These are phyloP conservation scores for Apostichopus californicus DNA, from an alignment of 35 echinoderm and acorn worm genomes.

Conservation along the genomic window DNA sequence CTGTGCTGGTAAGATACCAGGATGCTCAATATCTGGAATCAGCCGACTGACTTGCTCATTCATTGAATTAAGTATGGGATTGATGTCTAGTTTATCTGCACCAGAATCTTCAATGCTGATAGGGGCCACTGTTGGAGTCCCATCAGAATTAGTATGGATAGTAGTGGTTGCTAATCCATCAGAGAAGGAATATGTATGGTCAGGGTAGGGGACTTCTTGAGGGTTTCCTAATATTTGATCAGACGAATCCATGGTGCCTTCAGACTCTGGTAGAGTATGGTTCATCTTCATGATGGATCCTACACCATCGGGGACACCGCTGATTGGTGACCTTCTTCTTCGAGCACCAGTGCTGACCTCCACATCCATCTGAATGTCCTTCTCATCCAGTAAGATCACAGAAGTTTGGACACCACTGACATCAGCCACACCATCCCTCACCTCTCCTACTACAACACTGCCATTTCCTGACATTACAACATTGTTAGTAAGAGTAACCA, in stretches of 20 bases:
- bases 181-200: conserved; percentile 84
- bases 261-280: conserved; percentile 6
- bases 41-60: conserved; percentile 62
- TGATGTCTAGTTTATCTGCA: conserved; percentile 57
- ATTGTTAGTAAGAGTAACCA: not conserved
- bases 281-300: conserved; percentile 49
- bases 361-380: conserved; percentile 57
- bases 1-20: not conserved
- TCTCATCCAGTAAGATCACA: conserved; percentile 33
- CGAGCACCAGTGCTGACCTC: conserved; percentile 37
- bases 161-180: conserved; percentile 11
- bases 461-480: not conserved
- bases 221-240: conserved; percentile 14
- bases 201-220: conserved; percentile 63
- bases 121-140: conserved; percentile 54
- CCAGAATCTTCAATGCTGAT: conserved; percentile 54
- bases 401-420: conserved; percentile 16
- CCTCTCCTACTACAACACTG: conserved; percentile 5
- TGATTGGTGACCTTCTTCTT: conserved; percentile 29
- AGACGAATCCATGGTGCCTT: not conserved
- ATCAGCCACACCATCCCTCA: not conserved
- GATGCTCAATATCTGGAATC: conserved; percentile 62
- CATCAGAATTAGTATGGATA: conserved; percentile 68
- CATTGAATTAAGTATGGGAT: conserved; percentile 62
- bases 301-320: conserved; percentile 31